Evolutionary conservation across 2,797 vertebrate genomes (phyloP), one percentile per base, ranked within the genome.

Genomic region (Typhlichthys eigenmanni): DNA sequence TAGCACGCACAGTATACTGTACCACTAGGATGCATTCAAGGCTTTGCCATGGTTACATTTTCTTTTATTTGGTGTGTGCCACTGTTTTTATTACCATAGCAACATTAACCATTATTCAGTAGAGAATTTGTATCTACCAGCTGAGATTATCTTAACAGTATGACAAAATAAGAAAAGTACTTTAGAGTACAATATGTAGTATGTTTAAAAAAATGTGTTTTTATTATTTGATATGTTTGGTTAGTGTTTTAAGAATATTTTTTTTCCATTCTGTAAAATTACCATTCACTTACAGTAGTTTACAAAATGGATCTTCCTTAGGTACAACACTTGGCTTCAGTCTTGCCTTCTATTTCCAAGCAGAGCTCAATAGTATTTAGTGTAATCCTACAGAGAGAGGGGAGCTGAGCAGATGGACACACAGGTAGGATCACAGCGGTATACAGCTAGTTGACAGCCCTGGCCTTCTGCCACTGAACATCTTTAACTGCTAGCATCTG

Each of bases 311-410:
- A 38, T 38, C 24, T 24, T 24, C 24, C 24, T 24, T 24, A 24
- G 24, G 34, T 38, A 1, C 6, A 38, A 8, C 34, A 38, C 34
- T 38, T 38, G 34, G 34, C 34, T 38, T 38, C 7, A 8, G 34
- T 38, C 34, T 38, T 38, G 34, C 34, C 34, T 38, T 38, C 34
- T 8, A 38, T 38, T 38, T 8, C 34, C 6, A 38, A 50, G 48
- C 24, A 65, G 75, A 77, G 81, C 89, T 88, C 88, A 91, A 89
- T 80, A 80, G 89, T 90, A 89, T 92, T 92, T 92, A 80, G 76
- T 82, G 85, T 92, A 93, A 93, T 93, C 91, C 91, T 75, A 68
- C 76, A 79, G 81, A 87, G 83, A 79, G 81, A 87, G 83, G 78
- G 79, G 64, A 69, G 62, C 59, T 11, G 60, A 63, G 84, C 89